Evolutionary conservation across 2,888 invertebrate species (phyloP).

Genomic region (Synergus itoensis): DNA sequence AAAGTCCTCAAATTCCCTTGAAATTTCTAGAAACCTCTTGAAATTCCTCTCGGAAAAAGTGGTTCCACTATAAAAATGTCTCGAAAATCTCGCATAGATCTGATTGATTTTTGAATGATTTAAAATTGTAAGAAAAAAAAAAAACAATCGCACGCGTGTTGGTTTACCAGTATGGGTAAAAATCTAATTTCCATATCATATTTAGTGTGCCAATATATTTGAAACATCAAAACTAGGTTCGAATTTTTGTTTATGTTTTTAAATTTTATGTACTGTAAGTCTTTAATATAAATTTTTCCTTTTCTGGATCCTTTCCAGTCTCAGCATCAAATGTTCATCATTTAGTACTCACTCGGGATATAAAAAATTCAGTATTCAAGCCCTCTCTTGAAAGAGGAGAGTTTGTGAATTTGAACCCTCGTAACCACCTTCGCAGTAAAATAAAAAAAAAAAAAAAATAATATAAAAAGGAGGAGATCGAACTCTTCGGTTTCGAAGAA

Average conservation of each 20-base stretch:
- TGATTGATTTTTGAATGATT: too few species aligned
- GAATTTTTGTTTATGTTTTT: neutral
- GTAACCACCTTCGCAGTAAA: neutral
- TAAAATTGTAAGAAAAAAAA: too few species aligned
- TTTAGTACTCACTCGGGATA: constrained; percentile 58
- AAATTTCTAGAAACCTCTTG: too few species aligned
- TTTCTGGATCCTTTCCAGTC: neutral
- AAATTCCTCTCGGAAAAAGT: too few species aligned
- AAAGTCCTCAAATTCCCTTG: too few species aligned
- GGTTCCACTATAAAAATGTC: too few species aligned
- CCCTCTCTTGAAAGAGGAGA: neutral
- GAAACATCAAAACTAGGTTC: too few species aligned
- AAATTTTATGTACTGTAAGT: neutral
- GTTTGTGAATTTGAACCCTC: neutral
- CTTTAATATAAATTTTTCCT: neutral
- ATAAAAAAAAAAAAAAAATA: neutral
- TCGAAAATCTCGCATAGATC: too few species aligned
- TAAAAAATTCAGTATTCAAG: constrained; percentile 58
- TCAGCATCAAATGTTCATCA: constrained; percentile 43
- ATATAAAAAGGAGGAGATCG: neutral
- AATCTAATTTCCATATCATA: too few species aligned
- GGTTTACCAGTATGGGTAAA: too few species aligned
- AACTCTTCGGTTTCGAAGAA: neutral
- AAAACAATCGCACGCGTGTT: too few species aligned
- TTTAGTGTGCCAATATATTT: too few species aligned